Base-by-base conservation (phyloP, 2,113 vertebrate species). In the Salvelinus alpinus region DNA sequence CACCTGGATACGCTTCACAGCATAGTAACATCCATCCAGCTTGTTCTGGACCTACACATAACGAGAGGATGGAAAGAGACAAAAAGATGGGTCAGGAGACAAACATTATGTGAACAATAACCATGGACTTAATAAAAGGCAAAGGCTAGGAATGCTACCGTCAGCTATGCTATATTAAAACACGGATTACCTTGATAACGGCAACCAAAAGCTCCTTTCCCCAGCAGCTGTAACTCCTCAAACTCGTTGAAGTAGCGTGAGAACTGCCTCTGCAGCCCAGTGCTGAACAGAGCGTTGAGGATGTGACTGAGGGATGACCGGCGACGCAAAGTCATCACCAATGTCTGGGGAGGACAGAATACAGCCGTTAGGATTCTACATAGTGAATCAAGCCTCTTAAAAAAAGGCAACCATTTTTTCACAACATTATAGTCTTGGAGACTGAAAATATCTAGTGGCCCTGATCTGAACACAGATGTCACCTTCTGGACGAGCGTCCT, bases 141-240 rank as follows among this genome's bases (percentile, higher is more conserved):
- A 14, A 54, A 18, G 16, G 51, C 3, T 18, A 54, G 4, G 51
- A 54, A 16, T 12, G 25, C 18, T 27, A 25, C 13, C 27, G 11
- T 64, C 62, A 64, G 64, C 64, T 64, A 38, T 38, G 38, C 38
- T 44, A 22, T 65, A 14, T 27, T 29, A 16, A 65, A 64, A 65
- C 13, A 7, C 27, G 12, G 22, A 2, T 54, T 47, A 14, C 68
- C 95, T 99, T 99, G 83, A 99, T 97, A 11, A 99, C 97, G 0
- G 97, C 96, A 78, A 78, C 98, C 98, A 78, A 99, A 99, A 62
- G 97, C 98, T 25, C 98, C 98, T 90, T 98, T 98, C 9, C 98
- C 98, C 7, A 99, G 95, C 79, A 97, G 93, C 69, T 98, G 95
- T 20, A 98, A 90, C 83, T 99, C 97, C 89, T 98, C 96, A 80